Base-by-base conservation (phyloP, 2,888 invertebrate species). In the Philereme transversata region DNA sequence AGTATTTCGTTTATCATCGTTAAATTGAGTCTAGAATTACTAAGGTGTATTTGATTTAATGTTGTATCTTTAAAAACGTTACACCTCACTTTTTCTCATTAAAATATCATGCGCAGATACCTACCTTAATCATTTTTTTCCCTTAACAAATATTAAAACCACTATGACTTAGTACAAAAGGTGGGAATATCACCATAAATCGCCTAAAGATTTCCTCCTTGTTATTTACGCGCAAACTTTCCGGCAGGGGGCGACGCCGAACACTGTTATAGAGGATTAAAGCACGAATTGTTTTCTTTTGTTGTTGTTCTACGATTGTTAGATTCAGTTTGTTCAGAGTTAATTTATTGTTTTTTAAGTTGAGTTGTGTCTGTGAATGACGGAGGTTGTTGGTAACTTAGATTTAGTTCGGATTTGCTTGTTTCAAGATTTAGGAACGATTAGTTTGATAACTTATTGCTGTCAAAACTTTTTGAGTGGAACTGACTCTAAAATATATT, bases 141-240 rank as follows among this genome's bases (percentile, higher is more conserved):
- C 43, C 9, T 43, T 9, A n/a, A 43, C 43, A 43, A 43, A 9
- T 43, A 22, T n/a, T 47, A 47, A 4, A 49, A 36, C 51, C 51
- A 60, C 65, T 62, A 67, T 70, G 70, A 71, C 62, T 66, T 68
- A 67, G 65, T 70, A 65, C 66, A 67, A 62, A 62, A 67, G 70
- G 68, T 70, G 67, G 63, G 60, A 67, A 66, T 64, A 70, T 71
- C 65, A 67, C 60, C 67, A 71, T 71, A 69, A 71, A 71, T 71
- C 50, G 67, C 57, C 51, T 48, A 50, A 54, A 67, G 69, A 61
- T 68, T 65, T 68, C 64, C 63, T 58, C 53, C 52, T 51, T 43
- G 64, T 67, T 63, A 66, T 66, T 66, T 66, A 66, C 66, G 66
- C 60, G 58, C 45, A 58, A 66, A 66, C 56, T 66, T 66, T 60